These are phyloP conservation scores for Oxyteleia sp. DNA, from an alignment of 2,888 invertebrate species.

Conservation along the genomic window DNA sequence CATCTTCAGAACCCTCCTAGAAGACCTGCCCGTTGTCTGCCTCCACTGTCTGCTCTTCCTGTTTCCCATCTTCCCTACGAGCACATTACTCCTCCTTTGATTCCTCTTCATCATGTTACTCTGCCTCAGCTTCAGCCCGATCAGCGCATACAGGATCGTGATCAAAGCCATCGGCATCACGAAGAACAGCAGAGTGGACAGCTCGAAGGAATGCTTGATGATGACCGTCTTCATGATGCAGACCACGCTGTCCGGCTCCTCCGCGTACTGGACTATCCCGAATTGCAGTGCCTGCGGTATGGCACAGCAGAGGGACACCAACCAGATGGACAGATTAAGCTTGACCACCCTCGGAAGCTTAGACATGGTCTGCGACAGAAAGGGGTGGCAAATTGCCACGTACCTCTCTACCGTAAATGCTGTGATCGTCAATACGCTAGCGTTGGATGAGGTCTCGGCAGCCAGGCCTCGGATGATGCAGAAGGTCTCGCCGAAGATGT, in stretches of 20 bases:
- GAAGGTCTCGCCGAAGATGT: conserved; percentile 89
- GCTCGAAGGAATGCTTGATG: conserved; percentile 88
- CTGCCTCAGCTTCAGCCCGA: conserved; percentile 88
- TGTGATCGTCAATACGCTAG: conserved; percentile 89
- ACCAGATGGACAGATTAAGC: conserved; percentile 94
- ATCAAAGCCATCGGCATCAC: conserved; percentile 90
- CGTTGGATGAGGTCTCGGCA: conserved; percentile 89
- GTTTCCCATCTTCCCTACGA: conserved; percentile 75
- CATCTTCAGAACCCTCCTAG: conserved; percentile 92
- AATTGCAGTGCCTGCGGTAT: conserved; percentile 91
- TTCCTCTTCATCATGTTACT: conserved; percentile 88
- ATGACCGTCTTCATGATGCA: conserved; percentile 87
- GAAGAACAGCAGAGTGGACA: conserved; percentile 90
- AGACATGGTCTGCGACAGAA: conserved; percentile 94
- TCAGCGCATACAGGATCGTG: conserved; percentile 89
- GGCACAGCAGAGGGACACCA: conserved; percentile 91
- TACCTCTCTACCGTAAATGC: conserved; percentile 92
- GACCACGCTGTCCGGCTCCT: conserved; percentile 88
- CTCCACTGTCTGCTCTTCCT: conserved; percentile 76
- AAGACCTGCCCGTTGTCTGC: conserved; percentile 89
- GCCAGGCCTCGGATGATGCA: conserved; percentile 88
- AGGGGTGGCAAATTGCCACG: conserved; percentile 91
- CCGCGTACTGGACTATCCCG: conserved; percentile 86
- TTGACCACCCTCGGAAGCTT: conserved; percentile 94
- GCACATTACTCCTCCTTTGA: conserved; percentile 59